Conservation (phyloP, 2,888 invertebrate species). For the Philhelius pedissequus region DNA sequence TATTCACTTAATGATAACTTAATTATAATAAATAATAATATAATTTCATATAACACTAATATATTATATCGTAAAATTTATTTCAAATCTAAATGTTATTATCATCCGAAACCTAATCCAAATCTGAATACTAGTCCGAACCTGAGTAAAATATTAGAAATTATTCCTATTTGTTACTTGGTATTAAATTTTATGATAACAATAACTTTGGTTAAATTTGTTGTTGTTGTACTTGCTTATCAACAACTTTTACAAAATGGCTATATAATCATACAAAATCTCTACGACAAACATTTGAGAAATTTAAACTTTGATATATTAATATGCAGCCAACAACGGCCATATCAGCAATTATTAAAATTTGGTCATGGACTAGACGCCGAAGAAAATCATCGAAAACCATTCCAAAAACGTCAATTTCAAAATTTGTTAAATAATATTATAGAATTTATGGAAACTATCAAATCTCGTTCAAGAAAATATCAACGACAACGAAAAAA, state of each 20-base stretch:
- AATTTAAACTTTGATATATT: constrained; percentile 28
- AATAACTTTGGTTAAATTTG: constrained; percentile 52
- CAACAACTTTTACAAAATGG: constrained; percentile 51
- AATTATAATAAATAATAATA: background rate
- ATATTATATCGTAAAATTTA: background rate
- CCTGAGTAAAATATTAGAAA: background rate
- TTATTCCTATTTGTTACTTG: constrained; percentile 6
- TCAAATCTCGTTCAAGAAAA: background rate
- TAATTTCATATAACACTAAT: background rate
- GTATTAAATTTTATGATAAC: constrained; percentile 56
- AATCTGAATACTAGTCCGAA: background rate
- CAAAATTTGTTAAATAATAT: background rate
- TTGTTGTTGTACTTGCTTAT: constrained; percentile 53
- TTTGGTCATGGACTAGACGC: constrained; percentile 58
- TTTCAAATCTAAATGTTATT: background rate
- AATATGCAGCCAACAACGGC: constrained; percentile 49
- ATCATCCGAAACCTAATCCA: background rate
- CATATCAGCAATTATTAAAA: constrained; percentile 42
- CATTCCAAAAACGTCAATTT: background rate
- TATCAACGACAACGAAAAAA: background rate
- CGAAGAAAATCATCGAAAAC: constrained; percentile 31
- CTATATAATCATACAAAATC: constrained; percentile 51
- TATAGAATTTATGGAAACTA: background rate
- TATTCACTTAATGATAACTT: background rate
- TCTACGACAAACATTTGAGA: constrained; percentile 48